Conservation (phyloP, 2,888 invertebrate genomes). For the Bellardia bayeri region DNA sequence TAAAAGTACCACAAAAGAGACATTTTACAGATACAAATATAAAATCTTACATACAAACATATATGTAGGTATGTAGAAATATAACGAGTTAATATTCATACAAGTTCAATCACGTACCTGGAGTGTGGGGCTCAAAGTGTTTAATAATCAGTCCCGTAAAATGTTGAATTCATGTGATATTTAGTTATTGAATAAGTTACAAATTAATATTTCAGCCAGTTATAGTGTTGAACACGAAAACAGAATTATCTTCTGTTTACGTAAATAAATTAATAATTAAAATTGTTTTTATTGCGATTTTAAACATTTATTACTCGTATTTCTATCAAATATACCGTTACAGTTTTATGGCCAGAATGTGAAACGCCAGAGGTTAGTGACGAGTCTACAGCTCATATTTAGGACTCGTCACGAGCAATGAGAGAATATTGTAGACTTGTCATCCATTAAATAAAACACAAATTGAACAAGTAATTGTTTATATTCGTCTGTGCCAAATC, state of each 20-base stretch:
- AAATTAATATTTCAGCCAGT: constrained; percentile 12
- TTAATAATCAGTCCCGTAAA: constrained; percentile 29
- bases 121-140: neutral
- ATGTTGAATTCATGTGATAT: constrained; percentile 20
- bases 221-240: constrained; percentile 5
- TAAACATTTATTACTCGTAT: neutral
- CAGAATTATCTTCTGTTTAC: constrained; percentile 1
- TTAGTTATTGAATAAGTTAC: neutral
- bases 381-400: too few species aligned
- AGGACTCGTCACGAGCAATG: too few species aligned
- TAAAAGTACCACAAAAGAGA: constrained; percentile 42
- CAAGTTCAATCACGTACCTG: neutral
- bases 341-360: too few species aligned
- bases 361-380: too few species aligned
- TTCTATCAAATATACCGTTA: too few species aligned
- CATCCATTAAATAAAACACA: too few species aligned
- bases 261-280: neutral
- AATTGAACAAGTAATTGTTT: too few species aligned
- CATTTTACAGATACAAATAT: constrained; percentile 1
- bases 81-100: neutral
- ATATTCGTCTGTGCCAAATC: too few species aligned
- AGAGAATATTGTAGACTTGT: too few species aligned
- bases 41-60: neutral
- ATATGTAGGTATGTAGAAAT: neutral
- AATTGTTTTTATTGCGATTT: neutral